Evolutionary conservation across 2,888 invertebrate genomes (phyloP), one percentile per base, ranked within the genome.

Genomic region (Tupiocoris notatus): DNA sequence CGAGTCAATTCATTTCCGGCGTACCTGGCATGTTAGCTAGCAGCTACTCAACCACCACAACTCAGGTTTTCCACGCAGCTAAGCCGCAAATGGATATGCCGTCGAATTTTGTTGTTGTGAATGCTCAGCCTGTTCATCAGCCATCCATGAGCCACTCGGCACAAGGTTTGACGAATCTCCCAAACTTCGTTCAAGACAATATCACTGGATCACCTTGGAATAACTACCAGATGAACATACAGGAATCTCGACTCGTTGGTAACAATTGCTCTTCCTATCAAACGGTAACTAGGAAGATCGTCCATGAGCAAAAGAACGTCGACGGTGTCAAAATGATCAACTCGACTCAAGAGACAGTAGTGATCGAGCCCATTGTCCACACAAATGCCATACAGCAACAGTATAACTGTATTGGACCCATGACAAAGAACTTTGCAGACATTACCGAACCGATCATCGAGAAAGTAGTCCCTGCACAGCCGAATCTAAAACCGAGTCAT

Each of bases 41-140:
- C 81, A 93, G 93, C 82, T 93, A 92, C 83, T 91, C 92, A 18
- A 92, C 93, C 18, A 93, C 93, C 1, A 91, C 91, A 0, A 93
- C 93, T 0, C 91, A 91, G 85, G 92, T 92, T 54, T 92, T 92
- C 84, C 93, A 93, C 86, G 56, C 73, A 6, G 92, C 93, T 79
- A 93, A 93, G 84, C 93, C 0, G 89, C 75, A 79, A 3, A 75
- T 81, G 6, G 80, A 80, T 54, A 67, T 80, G 18, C 74, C 79
- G 20, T 80, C 80, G 23, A 78, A 80, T 54, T 81, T 79, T 67
- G 79, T 81, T 16, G 80, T 81, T 17, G 79, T 81, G 0, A 81
- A 80, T 68, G 75, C 81, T 0, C 73, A 77, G 70, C 77, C 78
- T 57, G 70, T 70, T 17, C n/a, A n/a, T n/a, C 75, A 68, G 1